Percentiles rank a stretch among this genome's conserved stretches.
phyloP scores from a whole-genome alignment of 2,888 invertebrate genomes.

The Clepsis dumicolana region DNA sequence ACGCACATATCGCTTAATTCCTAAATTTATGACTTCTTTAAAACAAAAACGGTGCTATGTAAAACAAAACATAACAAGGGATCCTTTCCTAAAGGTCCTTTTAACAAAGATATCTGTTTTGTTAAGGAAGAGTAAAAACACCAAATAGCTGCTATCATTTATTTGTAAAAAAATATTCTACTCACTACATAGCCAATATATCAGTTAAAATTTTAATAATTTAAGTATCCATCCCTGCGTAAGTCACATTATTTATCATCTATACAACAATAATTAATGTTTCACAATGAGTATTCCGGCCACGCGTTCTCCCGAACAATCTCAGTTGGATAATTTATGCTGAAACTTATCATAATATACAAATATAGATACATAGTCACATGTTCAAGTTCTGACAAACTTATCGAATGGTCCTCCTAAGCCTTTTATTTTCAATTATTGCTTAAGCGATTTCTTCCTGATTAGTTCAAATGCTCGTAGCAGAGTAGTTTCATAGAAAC shows the following conservation, averaged over 20 bases:
- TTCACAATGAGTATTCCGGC: slow-evolving; percentile 84
- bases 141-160: slow-evolving; percentile 86
- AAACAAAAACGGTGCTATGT: too few relatives aligned
- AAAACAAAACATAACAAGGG: too few relatives aligned
- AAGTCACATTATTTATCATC: slow-evolving; percentile 86
- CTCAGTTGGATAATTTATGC: slow-evolving; percentile 83
- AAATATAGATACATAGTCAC: slow-evolving; percentile 68
- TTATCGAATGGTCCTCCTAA: slow-evolving; percentile 79
- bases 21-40: too few relatives aligned
- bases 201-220: slow-evolving; percentile 87
- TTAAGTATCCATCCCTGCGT: slow-evolving; percentile 87
- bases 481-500: slow-evolving; percentile 35
- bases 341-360: slow-evolving; percentile 75
- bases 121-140: slow-evolving; percentile 44
- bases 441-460: slow-evolving; percentile 53
- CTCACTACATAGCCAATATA: slow-evolving; percentile 89
- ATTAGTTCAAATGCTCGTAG: slow-evolving; percentile 12
- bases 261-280: slow-evolving; percentile 85
- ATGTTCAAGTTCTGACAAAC: slow-evolving; percentile 59
- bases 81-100: too few relatives aligned
- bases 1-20: too few relatives aligned
- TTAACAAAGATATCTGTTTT: neutral
- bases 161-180: slow-evolving; percentile 91
- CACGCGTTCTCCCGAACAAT: slow-evolving; percentile 66
- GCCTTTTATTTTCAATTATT: slow-evolving; percentile 74